These are phyloP conservation scores for Amphilophus citrinellus DNA, from an alignment of 2,113 vertebrate genomes.

Conservation along the genomic window DNA sequence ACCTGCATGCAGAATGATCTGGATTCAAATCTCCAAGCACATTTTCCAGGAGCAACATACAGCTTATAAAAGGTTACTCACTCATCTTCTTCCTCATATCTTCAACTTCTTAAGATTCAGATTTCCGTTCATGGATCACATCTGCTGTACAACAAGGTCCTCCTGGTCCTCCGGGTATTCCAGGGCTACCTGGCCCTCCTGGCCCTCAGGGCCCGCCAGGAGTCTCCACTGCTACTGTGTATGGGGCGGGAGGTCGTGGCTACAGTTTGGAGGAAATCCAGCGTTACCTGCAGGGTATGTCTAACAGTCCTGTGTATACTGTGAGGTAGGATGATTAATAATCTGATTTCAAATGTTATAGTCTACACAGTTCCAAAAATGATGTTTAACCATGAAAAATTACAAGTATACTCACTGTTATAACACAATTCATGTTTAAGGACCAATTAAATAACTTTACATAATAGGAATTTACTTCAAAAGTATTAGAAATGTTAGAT, in stretches of 20 bases:
- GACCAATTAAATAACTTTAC: neutral
- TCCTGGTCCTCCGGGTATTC: constrained; percentile 82
- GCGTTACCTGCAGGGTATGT: constrained; percentile 89
- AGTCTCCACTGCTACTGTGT: constrained; percentile 62
- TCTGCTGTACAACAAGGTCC: constrained; percentile 50
- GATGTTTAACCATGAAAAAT: neutral
- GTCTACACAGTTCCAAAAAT: too few species aligned
- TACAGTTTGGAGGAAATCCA: constrained; percentile 87
- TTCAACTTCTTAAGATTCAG: constrained; percentile 50
- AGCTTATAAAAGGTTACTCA: neutral
- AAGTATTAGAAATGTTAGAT: neutral
- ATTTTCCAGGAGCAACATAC: too few species aligned
- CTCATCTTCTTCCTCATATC: neutral
- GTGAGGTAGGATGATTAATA: too few species aligned
- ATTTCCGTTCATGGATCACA: constrained; percentile 68
- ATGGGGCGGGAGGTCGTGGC: constrained; percentile 57
- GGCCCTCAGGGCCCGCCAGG: constrained; percentile 82
- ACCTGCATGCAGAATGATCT: neutral
- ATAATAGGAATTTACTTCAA: neutral
- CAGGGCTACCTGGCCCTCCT: constrained; percentile 69
- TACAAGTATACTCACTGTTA: neutral
- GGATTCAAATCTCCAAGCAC: neutral
- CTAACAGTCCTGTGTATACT: neutral
- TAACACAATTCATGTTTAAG: neutral
- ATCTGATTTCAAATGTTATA: too few species aligned